These are phyloP conservation scores for Notodonta ziczac DNA, from an alignment of 2,888 invertebrate genomes.

Conservation along the genomic window DNA sequence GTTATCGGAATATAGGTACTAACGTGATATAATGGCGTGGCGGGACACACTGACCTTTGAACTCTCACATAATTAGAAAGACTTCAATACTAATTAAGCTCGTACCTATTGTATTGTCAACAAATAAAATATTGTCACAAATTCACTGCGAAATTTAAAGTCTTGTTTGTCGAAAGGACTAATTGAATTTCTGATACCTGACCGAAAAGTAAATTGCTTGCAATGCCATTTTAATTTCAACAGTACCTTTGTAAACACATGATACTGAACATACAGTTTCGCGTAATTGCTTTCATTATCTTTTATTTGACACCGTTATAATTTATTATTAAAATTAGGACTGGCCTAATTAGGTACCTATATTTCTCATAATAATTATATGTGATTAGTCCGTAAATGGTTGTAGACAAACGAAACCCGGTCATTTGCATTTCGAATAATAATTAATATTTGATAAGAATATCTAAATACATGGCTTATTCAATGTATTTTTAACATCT, in stretches of 20 bases:
- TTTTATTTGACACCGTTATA: neutral
- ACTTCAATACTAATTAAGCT: conserved; percentile 21
- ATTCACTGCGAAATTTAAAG: too few relatives aligned
- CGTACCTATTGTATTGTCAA: neutral
- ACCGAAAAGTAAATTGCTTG: conserved; percentile 24
- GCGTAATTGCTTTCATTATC: neutral
- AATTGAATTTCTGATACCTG: neutral
- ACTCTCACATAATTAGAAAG: conserved; percentile 14
- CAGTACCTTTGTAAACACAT: conserved; percentile 9
- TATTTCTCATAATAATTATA: too few relatives aligned
- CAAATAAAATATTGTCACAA: neutral
- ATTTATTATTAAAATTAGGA: neutral
- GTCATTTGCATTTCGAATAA: too few relatives aligned
- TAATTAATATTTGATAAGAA: too few relatives aligned
- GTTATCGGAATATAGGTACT: conserved; percentile 23
- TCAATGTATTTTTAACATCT: too few relatives aligned
- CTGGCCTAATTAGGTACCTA: too few relatives aligned
- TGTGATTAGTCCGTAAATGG: too few relatives aligned
- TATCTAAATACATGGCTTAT: too few relatives aligned
- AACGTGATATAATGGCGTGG: neutral
- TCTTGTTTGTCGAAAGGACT: neutral
- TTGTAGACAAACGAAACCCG: too few relatives aligned
- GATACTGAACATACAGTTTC: neutral
- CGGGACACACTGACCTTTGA: conserved; percentile 27
- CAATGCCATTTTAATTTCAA: conserved; percentile 37